Conservation (phyloP, 2,113 vertebrate species). For the Physeter macrocephalus region DNA sequence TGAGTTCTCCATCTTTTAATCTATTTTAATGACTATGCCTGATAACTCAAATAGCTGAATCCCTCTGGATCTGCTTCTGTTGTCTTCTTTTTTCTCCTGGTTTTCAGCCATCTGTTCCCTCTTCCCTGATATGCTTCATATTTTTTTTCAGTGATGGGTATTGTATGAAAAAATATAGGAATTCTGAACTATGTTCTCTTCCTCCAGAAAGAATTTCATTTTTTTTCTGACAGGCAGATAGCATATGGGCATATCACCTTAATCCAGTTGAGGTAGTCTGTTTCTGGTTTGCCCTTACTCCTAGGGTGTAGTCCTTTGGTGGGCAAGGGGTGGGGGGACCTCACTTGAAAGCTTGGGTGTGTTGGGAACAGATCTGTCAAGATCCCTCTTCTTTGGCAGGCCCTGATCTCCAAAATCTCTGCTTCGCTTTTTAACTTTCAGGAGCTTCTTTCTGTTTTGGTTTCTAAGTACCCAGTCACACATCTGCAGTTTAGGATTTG, state of each 20-base stretch:
- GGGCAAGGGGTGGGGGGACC: neutral
- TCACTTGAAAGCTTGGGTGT: neutral
- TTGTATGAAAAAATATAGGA: neutral
- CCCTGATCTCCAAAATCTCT: neutral
- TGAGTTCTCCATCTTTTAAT: neutral
- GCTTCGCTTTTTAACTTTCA: neutral
- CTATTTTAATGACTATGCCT: neutral
- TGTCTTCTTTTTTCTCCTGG: neutral
- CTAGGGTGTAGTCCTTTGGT: neutral
- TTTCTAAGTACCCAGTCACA: neutral
- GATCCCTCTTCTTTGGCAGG: neutral
- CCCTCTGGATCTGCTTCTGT: neutral
- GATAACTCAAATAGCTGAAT: neutral
- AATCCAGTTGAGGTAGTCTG: neutral
- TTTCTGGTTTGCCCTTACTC: neutral
- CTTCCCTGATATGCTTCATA: neutral
- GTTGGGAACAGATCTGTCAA: neutral
- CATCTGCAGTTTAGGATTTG: neutral
- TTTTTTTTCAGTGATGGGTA: neutral
- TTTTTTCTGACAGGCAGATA: neutral
- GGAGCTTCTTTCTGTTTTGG: neutral
- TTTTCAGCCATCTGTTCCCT: neutral
- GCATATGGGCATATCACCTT: neutral
- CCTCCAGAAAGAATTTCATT: neutral
- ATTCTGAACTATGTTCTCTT: neutral